Evolutionary conservation across 2,113 vertebrate genomes (phyloP).

Genomic region (Anguilla japonica): DNA sequence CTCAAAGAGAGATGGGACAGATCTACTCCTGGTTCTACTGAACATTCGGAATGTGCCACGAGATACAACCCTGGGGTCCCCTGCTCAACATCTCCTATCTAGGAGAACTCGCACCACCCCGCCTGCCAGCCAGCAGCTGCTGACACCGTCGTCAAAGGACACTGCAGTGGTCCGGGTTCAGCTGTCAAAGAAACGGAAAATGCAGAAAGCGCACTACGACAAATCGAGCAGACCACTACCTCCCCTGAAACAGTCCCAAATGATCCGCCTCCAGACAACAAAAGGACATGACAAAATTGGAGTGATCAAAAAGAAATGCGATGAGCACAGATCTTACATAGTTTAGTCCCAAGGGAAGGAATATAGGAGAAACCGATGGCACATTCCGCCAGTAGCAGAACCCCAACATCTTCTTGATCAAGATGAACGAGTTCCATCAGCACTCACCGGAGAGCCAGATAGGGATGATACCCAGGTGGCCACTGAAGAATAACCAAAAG

Average conservation of each 20-base stretch:
- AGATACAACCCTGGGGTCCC: conserved; percentile 25
- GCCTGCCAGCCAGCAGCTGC: not conserved
- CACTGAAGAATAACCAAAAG: no score
- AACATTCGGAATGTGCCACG: conserved; percentile 30
- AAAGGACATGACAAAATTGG: conserved; percentile 22
- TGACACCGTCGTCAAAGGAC: not conserved
- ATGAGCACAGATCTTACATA: conserved; percentile 18
- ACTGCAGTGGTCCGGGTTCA: not conserved
- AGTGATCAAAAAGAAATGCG: not conserved
- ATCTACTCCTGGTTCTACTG: conserved; percentile 29
- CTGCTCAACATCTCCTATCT: conserved; percentile 29
- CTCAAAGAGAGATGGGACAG: conserved; percentile 27
- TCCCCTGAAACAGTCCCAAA: not conserved
- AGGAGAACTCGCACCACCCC: not conserved
- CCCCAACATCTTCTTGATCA: not conserved
- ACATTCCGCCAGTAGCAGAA: not conserved
- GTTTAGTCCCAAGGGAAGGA: not conserved
- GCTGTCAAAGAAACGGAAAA: conserved; percentile 10
- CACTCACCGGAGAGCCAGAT: no score
- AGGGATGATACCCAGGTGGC: no score
- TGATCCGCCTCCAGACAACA: conserved; percentile 10
- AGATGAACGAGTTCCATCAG: no score
- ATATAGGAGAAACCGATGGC: conserved; percentile 12
- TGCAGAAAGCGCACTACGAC: not conserved
- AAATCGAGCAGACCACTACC: conserved; percentile 3